Percentiles rank a stretch among this genome's conserved stretches.
These are phyloP conservation scores for Phoebastria nigripes DNA, from an alignment of 2,797 vertebrate genomes.

Conservation along the genomic window DNA sequence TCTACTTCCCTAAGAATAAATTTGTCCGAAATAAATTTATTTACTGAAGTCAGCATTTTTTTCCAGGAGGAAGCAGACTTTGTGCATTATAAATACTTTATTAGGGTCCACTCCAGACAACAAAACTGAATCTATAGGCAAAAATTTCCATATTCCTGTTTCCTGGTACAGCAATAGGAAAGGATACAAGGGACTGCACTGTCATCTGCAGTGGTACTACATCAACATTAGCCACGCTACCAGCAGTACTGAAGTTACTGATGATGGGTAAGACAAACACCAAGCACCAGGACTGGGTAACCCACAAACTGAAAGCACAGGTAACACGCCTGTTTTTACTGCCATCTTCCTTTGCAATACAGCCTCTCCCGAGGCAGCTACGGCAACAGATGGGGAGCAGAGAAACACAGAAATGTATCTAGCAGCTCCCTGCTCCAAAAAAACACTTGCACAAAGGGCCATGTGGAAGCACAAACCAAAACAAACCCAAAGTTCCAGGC, in stretches of 20 bases:
- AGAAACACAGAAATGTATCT: not conserved
- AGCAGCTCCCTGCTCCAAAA: constrained; percentile 27
- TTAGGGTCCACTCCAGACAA: not conserved
- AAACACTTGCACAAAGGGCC: not conserved
- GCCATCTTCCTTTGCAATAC: not conserved
- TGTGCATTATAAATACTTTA: not conserved
- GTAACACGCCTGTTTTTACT: not conserved
- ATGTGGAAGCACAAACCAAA: not conserved
- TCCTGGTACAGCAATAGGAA: not conserved
- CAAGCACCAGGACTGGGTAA: not conserved
- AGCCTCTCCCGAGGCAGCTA: not conserved
- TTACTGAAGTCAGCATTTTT: not conserved
- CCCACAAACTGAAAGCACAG: not conserved
- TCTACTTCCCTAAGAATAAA: not conserved
- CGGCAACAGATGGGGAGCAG: constrained; percentile 11
- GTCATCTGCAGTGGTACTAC: not conserved
- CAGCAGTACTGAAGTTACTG: not conserved
- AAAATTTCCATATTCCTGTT: not conserved
- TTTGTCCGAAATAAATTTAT: not conserved
- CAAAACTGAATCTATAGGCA: not conserved
- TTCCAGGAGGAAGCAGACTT: not conserved
- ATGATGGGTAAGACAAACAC: not conserved
- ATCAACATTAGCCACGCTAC: accelerated
- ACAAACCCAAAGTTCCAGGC: not conserved
- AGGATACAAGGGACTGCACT: not conserved